Evolutionary conservation across 2,113 vertebrate species (phyloP), one percentile per base, ranked within the genome.

Genomic region (Nothocercus julius): DNA sequence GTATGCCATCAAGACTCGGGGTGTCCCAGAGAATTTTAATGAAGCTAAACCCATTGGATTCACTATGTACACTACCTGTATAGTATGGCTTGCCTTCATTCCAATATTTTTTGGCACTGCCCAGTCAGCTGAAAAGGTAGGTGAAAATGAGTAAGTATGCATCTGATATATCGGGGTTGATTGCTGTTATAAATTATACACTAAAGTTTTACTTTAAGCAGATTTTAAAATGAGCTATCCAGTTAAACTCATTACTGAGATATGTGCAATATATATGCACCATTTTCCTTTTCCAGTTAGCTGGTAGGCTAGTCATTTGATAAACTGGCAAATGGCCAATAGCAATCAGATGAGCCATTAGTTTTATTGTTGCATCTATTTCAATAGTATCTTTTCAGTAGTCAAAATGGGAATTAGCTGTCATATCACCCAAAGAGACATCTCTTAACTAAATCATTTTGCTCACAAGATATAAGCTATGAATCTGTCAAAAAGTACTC

Each of bases 51-150:
- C 99, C 96, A 99, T 99, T 95, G 99, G 99, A 86, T 99, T 99
- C 97, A 99, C 99, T 80, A 99, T 99, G 99, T 99, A 99, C 97
- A 99, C 99, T 67, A 99, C 99, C 74, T 99, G 99, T 98, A 99
- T 99, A 95, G 99, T 99, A 6, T 99, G 99, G 99, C 98, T 99
- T 84, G 99, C 99, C 87, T 99, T 99, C 96, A 99, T 99, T 91
- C 99, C 99, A 77, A 99, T 99, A 97, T 99, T 99, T 98, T 99
- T 99, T 92, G 99, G 99, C 92, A 99, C 99, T 14, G 98, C 99
- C 5, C 99, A 99, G 96, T 99, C 99, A 83, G 98, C 99, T 1
- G 99, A 99, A 94, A 99, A 99, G 99, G 99, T 99, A 98, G 98
- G 98, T 97, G 90, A 75, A 87, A 92, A 92, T 53, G 63, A 76